Percentiles rank a stretch among this genome's conserved stretches.
These are phyloP conservation scores for Ceramica pisi DNA, from an alignment of 2,888 invertebrate species.

Conservation along the genomic window DNA sequence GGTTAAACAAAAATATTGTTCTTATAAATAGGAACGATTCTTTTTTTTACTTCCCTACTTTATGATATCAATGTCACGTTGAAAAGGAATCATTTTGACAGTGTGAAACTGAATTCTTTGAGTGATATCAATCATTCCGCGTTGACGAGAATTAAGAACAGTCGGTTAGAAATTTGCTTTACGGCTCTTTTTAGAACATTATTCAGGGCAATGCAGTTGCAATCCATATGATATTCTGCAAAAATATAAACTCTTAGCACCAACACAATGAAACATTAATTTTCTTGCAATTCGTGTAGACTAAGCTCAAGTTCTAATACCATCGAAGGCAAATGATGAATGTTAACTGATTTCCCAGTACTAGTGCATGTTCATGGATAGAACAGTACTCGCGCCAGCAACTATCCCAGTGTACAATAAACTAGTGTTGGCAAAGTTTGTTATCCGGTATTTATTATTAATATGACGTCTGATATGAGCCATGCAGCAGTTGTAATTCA, in stretches of 20 bases:
- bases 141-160: no score
- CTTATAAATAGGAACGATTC: neutral
- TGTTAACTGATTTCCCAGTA: conserved; percentile 42
- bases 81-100: neutral
- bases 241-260: no score
- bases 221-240: no score
- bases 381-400: conserved; percentile 28
- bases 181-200: no score
- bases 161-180: no score
- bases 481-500: conserved; percentile 49
- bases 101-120: no score
- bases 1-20: neutral
- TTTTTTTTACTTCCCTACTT: neutral
- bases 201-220: no score
- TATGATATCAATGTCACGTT: neutral
- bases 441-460: conserved; percentile 62
- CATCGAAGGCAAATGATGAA: conserved; percentile 36
- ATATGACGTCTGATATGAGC: conserved; percentile 55
- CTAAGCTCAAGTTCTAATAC: neutral
- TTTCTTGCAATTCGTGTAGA: neutral
- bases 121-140: no score
- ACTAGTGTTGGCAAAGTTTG: conserved; percentile 53
- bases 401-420: conserved; percentile 35
- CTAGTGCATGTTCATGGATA: conserved; percentile 26
- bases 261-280: no score